phyloP scores from a whole-genome alignment of 2,113 vertebrate genomes.

The Cyprinodon variegatus region DNA sequence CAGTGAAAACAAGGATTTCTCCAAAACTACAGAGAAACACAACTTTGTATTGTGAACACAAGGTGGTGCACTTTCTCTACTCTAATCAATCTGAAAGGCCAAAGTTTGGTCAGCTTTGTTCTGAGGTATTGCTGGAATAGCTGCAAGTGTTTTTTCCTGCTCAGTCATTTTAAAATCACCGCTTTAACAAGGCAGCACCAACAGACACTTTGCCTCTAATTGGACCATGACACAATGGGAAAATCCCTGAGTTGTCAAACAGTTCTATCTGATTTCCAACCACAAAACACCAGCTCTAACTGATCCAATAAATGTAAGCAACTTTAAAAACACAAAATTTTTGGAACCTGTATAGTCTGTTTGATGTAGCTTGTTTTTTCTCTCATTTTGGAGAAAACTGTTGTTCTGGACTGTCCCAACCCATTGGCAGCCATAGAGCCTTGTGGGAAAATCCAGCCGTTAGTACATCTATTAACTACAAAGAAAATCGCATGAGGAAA shows the following conservation, averaged over 20 bases:
- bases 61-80: constrained; percentile 29
- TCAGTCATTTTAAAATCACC: constrained; percentile 26
- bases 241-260: constrained; percentile 45
- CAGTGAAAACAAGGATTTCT: too few species aligned
- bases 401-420: too few species aligned
- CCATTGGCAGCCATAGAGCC: too few species aligned
- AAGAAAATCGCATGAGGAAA: too few species aligned
- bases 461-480: too few species aligned
- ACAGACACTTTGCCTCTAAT: constrained; percentile 48
- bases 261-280: constrained; percentile 14
- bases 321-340: neutral
- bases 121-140: neutral
- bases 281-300: constrained; percentile 15
- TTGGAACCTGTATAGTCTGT: neutral
- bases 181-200: constrained; percentile 45
- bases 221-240: constrained; percentile 48
- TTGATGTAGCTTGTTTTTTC: neutral
- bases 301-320: constrained; percentile 22
- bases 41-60: constrained; percentile 4
- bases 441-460: too few species aligned
- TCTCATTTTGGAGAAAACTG: neutral
- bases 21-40: neutral
- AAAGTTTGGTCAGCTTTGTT: neutral
- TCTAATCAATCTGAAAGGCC: neutral
- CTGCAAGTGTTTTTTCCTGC: neutral